Evolutionary conservation across 1,140 invertebrate species (phyloP).

Genomic region (Ephestia elutella): DNA sequence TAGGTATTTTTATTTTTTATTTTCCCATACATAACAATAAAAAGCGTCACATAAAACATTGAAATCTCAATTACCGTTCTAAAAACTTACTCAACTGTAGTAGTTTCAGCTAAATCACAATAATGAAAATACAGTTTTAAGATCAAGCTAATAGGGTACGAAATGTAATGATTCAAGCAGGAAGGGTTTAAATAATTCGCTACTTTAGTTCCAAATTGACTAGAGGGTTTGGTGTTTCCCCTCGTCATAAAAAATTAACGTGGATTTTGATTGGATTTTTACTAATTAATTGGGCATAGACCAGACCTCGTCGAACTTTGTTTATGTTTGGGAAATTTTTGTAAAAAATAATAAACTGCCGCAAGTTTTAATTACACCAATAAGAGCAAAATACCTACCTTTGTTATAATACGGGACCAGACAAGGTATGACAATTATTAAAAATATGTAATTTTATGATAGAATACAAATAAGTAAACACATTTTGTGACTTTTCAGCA

Average conservation of each 20-base stretch:
- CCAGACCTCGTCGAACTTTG: conserved; percentile 11
- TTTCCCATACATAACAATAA: neutral
- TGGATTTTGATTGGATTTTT: conserved; percentile 44
- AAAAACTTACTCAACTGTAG: conserved; percentile 10
- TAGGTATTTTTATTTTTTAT: neutral
- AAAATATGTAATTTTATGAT: too few relatives aligned
- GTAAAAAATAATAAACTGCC: too few relatives aligned
- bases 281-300: conserved; percentile 28
- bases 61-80: conserved; percentile 29
- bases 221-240: conserved; percentile 16
- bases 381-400: too few relatives aligned
- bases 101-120: neutral
- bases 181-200: conserved; percentile 21
- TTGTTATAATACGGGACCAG: too few relatives aligned
- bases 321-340: conserved; percentile 36
- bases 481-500: too few relatives aligned
- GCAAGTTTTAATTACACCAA: too few relatives aligned
- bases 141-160: neutral
- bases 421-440: too few relatives aligned
- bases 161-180: conserved; percentile 11
- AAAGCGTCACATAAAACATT: conserved; percentile 1
- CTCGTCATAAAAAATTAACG: conserved; percentile 39
- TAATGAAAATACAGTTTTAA: conserved; percentile 9
- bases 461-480: too few relatives aligned
- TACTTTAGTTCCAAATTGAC: conserved; percentile 18